phyloP scores from a whole-genome alignment of 2,797 vertebrate species.

The Lycodopsis pacificus region DNA sequence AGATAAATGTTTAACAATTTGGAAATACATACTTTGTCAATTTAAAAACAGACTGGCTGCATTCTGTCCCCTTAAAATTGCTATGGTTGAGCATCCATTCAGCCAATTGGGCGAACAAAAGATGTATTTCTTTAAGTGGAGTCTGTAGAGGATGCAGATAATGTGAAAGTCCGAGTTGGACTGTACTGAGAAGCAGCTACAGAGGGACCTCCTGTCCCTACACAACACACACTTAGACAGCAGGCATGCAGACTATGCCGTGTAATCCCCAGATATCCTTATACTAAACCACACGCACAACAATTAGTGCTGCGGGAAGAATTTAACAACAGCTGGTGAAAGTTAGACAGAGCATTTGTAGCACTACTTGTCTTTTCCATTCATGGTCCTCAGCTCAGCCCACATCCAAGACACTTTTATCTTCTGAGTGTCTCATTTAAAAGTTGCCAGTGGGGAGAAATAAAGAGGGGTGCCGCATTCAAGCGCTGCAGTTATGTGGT shows the following conservation, averaged over 20 bases:
- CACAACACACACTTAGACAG: constrained; percentile 77
- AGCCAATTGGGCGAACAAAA: constrained; percentile 77
- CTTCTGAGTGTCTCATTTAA: constrained; percentile 29
- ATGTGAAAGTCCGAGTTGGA: constrained; percentile 63
- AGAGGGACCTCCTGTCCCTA: constrained; percentile 78
- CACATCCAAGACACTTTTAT: constrained; percentile 20
- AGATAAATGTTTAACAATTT: constrained; percentile 72
- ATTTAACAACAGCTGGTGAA: constrained; percentile 85
- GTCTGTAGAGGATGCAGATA: constrained; percentile 67
- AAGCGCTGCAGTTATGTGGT: constrained; percentile 11
- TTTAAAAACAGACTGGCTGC: constrained; percentile 66
- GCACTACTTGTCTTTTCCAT: constrained; percentile 66
- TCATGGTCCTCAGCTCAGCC: constrained; percentile 60
- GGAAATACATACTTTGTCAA: constrained; percentile 79
- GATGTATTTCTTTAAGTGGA: constrained; percentile 71
- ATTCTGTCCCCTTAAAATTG: constrained; percentile 68
- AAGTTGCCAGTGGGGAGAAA: not conserved
- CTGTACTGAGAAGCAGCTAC: constrained; percentile 74
- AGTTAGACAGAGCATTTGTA: constrained; percentile 74
- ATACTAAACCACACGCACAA: constrained; percentile 84
- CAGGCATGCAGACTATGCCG: constrained; percentile 82
- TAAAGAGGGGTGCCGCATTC: not conserved
- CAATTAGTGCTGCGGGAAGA: constrained; percentile 85
- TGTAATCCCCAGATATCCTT: constrained; percentile 84
- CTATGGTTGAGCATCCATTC: constrained; percentile 65